Base-by-base conservation (phyloP, 2,888 invertebrate genomes). In the Meliscaeva auricollis region DNA sequence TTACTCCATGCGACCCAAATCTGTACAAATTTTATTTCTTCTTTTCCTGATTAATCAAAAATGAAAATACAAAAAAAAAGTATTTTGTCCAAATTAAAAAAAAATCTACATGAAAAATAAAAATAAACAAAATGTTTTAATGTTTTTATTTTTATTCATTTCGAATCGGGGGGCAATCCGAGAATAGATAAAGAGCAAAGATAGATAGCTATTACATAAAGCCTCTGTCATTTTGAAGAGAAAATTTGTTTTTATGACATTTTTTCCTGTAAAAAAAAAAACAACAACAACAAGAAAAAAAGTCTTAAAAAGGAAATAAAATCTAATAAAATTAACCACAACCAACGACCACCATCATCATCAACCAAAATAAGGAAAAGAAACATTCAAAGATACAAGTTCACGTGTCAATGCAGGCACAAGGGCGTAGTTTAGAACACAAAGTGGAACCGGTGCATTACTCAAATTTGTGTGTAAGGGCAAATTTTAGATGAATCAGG, bases 61-160 rank as follows among this genome's bases (percentile, higher is more conserved):
- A 20, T 48, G 20, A 48, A 32, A 48, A 20, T 66, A n/a, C 15
- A 11, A 15, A 30, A 9, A 48, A 11, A 4, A 1, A 38, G 1
- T 22, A 69, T 11, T 52, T 54, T 41, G 30, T 56, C 20, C 30
- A 50, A 82, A 20, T 35, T 30, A 38, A n/a, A 26, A 41, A 38
- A n/a, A 26, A 41, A 46, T 30, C 35, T 17, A 32, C 32, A 58
- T 17, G 11, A 20, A 64, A 30, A 48, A 66, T 22, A 52, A 72
- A 66, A 66, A 38, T 66, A 66, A 82, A 82, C 82, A 78, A 78
- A 78, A 82, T 78, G 68, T 68, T 78, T 58, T 70, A 56, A 70
- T 76, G 64, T 64, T 70, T 70, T 77, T 66, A 72, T 75, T 69
- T 72, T 77, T 60, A 66, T 77, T 60, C 46, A 68, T 73, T 60